These are phyloP conservation scores for Lagria hirta DNA, from an alignment of 2,888 invertebrate species.

Conservation along the genomic window DNA sequence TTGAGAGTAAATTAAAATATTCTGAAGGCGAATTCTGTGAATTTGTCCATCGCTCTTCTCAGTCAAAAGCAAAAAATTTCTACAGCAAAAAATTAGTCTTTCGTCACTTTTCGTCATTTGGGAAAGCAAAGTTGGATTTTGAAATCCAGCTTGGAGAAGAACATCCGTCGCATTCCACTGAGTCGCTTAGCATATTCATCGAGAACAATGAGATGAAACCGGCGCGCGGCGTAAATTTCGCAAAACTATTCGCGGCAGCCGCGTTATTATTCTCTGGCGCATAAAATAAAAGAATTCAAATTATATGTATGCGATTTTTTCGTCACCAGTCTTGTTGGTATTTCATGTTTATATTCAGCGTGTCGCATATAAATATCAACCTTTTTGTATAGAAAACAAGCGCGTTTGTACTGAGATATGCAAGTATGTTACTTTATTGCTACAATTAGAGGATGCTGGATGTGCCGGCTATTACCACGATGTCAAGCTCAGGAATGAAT, in stretches of 20 bases:
- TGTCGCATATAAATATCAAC: conserved; percentile 52
- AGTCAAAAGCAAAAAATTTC: no score
- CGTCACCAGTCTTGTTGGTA: conserved; percentile 52
- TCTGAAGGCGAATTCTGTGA: no score
- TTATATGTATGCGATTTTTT: conserved; percentile 54
- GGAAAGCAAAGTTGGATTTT: conserved; percentile 27
- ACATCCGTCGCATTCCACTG: conserved; percentile 41
- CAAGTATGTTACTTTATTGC: conserved; percentile 47
- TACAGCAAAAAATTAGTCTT: no score
- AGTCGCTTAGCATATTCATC: conserved; percentile 53
- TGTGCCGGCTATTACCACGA: conserved; percentile 25
- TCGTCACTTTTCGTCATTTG: no score
- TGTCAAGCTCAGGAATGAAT: conserved; percentile 16
- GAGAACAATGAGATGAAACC: conserved; percentile 53
- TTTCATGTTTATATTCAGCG: conserved; percentile 56
- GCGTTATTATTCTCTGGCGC: conserved; percentile 51
- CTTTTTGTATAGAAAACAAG: conserved; percentile 36
- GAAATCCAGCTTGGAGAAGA: conserved; percentile 35
- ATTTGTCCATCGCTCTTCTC: no score
- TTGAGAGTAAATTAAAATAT: no score
- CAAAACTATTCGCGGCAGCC: conserved; percentile 54
- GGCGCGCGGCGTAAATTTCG: conserved; percentile 53
- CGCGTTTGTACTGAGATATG: conserved; percentile 40
- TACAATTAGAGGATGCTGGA: conserved; percentile 47
- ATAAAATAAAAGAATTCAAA: conserved; percentile 55